A percentile compares a stretch with the other conserved stretches of the same genome.
phyloP scores from a whole-genome alignment of 2,113 vertebrate species.

The Ochotona princeps region DNA sequence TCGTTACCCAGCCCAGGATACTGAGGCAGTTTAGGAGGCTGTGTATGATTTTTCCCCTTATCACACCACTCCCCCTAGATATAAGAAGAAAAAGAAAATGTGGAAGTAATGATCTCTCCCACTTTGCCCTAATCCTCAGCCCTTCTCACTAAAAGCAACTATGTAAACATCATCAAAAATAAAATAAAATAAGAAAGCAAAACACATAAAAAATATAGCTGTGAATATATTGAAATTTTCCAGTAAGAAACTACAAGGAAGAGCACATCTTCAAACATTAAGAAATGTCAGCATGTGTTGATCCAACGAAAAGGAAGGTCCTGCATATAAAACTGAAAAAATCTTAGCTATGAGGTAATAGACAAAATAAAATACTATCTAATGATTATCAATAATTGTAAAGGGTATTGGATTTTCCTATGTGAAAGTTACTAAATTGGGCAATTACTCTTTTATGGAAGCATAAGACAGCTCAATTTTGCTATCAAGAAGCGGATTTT shows the following conservation, averaged over 20 bases:
- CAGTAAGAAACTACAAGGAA: background rate
- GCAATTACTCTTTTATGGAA: background rate
- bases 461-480: background rate
- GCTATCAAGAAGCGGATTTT: background rate
- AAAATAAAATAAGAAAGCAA: too few species aligned
- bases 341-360: background rate
- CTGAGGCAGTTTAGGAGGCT: too few species aligned
- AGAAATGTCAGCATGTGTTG: background rate
- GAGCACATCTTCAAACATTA: background rate
- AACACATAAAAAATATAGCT: background rate
- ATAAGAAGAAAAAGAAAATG: too few species aligned
- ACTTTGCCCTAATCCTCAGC: too few species aligned
- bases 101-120: too few species aligned
- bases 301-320: background rate
- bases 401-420: background rate
- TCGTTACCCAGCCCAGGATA: too few species aligned
- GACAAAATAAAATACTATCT: conserved; percentile 26
- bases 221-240: background rate
- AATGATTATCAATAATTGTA: background rate
- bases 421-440: background rate
- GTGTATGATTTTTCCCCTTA: too few species aligned
- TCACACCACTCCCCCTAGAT: too few species aligned
- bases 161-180: too few species aligned
- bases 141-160: too few species aligned
- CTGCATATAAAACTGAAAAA: background rate